Base-by-base conservation (phyloP, 2,113 vertebrate species). In the Ariopsis seemanni region DNA sequence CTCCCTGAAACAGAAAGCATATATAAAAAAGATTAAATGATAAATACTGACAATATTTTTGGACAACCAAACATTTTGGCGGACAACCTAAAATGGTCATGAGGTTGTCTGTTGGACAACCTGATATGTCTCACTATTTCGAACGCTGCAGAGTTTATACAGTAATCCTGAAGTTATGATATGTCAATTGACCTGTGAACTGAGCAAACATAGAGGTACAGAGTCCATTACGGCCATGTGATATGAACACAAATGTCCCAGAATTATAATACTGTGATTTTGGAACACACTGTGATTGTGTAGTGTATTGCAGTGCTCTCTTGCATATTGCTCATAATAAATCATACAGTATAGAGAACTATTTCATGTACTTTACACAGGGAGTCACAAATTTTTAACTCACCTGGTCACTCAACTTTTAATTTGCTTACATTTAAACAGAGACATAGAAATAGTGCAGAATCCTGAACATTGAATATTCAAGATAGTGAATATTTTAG, bases 341-440 rank as follows among this genome's bases (percentile, higher is more conserved):
- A 42, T 48, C 9, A 74, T 22, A 30, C 34, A 5, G 42, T 42
- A 42, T 42, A 42, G 42, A 42, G 42, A 62, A 1, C 15, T 52
- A 14, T 50, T 75, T 75, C 50, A 17, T 27, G 52, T 79, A 55
- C 25, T 17, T 77, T 79, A 79, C 17, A 55, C 25, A 17, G 15
- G 42, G 48, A 25, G 18, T 22, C 53, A 30, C 20, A 22, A n/a
- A 52, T 2, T 67, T 30, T 10, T 53, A 10, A 82, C 91, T 95
- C 92, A 96, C 98, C 97, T 93, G 97, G 98, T 92, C 93, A 95
- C 95, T 99, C 98, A 85, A 99, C 97, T 93, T 99, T 20, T 1
- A 2, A 22, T 62, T 62, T 62, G 20, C 18, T 22, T 22, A 22
- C 60, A 62, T 62, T 20, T 22, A 62, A 62, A 62, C 22, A 7